Conservation (phyloP, 2,888 invertebrate species). For the Drosophila kambysellisi region DNA sequence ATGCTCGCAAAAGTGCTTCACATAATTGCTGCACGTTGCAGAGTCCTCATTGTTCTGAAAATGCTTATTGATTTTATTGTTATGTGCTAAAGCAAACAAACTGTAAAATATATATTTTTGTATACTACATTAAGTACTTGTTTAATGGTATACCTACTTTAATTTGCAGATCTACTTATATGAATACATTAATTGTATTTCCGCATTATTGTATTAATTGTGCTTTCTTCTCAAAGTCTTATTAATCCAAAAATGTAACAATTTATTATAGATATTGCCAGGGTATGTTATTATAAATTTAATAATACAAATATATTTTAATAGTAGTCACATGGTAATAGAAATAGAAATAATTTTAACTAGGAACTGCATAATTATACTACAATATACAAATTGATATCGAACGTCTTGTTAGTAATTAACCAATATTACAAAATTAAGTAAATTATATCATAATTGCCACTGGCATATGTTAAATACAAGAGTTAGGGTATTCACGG, state of each 20-base stretch:
- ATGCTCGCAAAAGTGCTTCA: background rate
- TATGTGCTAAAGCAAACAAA: background rate
- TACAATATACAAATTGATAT: background rate
- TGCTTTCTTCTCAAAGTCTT: background rate
- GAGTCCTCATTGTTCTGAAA: background rate
- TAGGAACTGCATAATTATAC: too few relatives aligned
- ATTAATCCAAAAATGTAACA: background rate
- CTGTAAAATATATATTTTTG: background rate
- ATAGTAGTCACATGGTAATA: background rate
- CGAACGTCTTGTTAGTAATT: background rate
- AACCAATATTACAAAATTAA: background rate
- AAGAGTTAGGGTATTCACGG: conserved; percentile 20
- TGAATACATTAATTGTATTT: background rate
- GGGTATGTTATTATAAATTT: background rate
- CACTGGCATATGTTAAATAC: background rate
- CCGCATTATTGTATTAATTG: background rate
- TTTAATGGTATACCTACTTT: background rate
- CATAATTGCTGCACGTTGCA: background rate
- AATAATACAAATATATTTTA: background rate
- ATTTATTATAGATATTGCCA: background rate
- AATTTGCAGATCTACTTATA: background rate
- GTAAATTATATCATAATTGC: background rate
- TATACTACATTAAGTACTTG: background rate
- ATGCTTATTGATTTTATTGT: background rate
- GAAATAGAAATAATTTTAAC: background rate